Percentiles rank a stretch among this genome's conserved stretches.
These are phyloP conservation scores for Lagorchestes hirsutus DNA, from an alignment of 2,797 vertebrate species.

Conservation along the genomic window DNA sequence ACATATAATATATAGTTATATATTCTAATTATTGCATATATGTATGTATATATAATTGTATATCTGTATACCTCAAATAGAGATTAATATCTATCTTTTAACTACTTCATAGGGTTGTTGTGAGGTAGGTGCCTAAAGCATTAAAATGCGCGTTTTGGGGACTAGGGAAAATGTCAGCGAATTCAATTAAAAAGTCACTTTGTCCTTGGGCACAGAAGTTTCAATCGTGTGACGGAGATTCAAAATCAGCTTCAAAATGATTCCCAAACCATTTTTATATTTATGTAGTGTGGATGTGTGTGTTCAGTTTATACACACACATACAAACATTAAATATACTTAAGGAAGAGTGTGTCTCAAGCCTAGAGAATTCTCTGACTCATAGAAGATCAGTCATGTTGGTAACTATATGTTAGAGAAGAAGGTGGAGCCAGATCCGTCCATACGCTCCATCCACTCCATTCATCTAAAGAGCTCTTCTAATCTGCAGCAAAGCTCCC, in stretches of 20 bases:
- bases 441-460: not conserved
- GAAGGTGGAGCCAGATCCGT: not conserved
- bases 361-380: not conserved
- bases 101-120: not conserved
- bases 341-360: not conserved
- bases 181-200: not conserved
- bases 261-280: not conserved
- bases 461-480: conserved; percentile 15
- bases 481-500: conserved; percentile 40
- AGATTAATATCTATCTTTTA: not conserved
- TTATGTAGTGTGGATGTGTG: not conserved
- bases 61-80: too few relatives aligned
- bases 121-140: not conserved
- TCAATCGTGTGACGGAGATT: not conserved
- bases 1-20: too few relatives aligned
- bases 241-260: not conserved
- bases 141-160: not conserved
- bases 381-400: not conserved
- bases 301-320: not conserved
- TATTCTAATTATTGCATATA: too few relatives aligned
- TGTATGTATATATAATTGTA: too few relatives aligned
- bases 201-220: not conserved
- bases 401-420: not conserved
- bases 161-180: not conserved
- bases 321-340: not conserved